These are phyloP conservation scores for Buathra laborator DNA, from an alignment of 2,888 invertebrate species.

Conservation along the genomic window DNA sequence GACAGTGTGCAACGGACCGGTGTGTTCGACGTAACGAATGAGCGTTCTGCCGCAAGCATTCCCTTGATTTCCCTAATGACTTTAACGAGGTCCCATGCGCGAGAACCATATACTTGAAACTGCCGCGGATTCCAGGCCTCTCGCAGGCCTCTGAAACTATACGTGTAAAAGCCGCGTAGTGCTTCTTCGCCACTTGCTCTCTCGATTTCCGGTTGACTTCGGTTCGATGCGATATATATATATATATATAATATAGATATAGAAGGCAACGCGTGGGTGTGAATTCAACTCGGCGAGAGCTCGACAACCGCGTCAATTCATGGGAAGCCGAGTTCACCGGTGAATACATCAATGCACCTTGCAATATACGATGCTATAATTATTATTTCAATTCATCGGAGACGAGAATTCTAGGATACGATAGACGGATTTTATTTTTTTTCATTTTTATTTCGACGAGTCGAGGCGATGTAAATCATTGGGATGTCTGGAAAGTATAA, in stretches of 20 bases:
- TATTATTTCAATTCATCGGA: slow-evolving; percentile 26
- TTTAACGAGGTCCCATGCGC: slow-evolving; percentile 70
- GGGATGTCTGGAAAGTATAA: too few species aligned
- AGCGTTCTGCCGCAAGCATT: slow-evolving; percentile 64
- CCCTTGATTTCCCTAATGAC: slow-evolving; percentile 74
- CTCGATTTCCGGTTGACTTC: slow-evolving; percentile 15
- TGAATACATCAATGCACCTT: neutral
- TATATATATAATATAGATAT: neutral
- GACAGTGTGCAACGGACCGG: slow-evolving; percentile 21
- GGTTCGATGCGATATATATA: neutral
- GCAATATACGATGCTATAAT: neutral
- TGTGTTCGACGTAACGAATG: slow-evolving; percentile 65
- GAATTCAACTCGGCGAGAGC: neutral
- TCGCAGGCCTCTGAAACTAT: slow-evolving; percentile 3
- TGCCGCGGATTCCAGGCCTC: slow-evolving; percentile 42
- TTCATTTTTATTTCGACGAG: too few species aligned
- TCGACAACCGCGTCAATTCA: slow-evolving; percentile 7
- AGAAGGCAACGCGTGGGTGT: neutral
- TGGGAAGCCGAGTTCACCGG: slow-evolving; percentile 5
- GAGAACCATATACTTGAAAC: slow-evolving; percentile 57
- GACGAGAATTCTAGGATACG: neutral
- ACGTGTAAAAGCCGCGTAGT: slow-evolving; percentile 4
- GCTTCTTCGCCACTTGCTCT: neutral
- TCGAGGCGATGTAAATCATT: too few species aligned
- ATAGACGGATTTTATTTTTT: neutral